Evolutionary conservation across 2,888 invertebrate genomes (phyloP).

Genomic region (Eristalinus sepulchralis): DNA sequence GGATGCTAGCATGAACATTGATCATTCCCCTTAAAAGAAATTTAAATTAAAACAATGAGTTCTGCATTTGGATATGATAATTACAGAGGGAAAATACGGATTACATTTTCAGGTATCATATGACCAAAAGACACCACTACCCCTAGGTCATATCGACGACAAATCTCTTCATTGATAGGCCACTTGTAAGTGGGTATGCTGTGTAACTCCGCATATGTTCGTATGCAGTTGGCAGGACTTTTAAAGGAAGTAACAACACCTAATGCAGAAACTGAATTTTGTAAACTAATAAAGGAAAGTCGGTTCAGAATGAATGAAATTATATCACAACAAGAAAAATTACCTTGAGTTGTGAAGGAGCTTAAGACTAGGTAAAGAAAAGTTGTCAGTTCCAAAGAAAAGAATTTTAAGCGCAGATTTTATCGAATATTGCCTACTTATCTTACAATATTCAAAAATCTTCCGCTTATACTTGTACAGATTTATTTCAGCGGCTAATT

Average conservation of each 20-base stretch:
- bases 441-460: slow-evolving; percentile 4
- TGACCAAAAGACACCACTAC: slow-evolving; percentile 97
- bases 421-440: background rate
- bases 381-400: slow-evolving; percentile 93
- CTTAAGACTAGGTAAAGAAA: slow-evolving; percentile 89
- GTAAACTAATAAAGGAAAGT: slow-evolving; percentile 41
- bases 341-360: slow-evolving; percentile 86
- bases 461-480: slow-evolving; percentile 73
- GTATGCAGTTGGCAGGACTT: slow-evolving; percentile 84
- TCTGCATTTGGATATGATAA: background rate
- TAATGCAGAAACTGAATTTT: slow-evolving; percentile 76
- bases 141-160: slow-evolving; percentile 88
- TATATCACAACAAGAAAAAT: slow-evolving; percentile 75
- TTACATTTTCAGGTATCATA: slow-evolving; percentile 89
- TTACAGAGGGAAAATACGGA: slow-evolving; percentile 91
- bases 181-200: slow-evolving; percentile 86
- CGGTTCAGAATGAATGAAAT: slow-evolving; percentile 12
- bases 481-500: slow-evolving; percentile 12
- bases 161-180: slow-evolving; percentile 82
- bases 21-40: slow-evolving; percentile 89
- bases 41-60: background rate
- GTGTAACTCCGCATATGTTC: slow-evolving; percentile 84
- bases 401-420: slow-evolving; percentile 82
- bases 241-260: slow-evolving; percentile 88
- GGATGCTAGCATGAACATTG: slow-evolving; percentile 95